Evolutionary conservation across 1,140 invertebrate species (phyloP).

Genomic region (Zaprionus vittiger): DNA sequence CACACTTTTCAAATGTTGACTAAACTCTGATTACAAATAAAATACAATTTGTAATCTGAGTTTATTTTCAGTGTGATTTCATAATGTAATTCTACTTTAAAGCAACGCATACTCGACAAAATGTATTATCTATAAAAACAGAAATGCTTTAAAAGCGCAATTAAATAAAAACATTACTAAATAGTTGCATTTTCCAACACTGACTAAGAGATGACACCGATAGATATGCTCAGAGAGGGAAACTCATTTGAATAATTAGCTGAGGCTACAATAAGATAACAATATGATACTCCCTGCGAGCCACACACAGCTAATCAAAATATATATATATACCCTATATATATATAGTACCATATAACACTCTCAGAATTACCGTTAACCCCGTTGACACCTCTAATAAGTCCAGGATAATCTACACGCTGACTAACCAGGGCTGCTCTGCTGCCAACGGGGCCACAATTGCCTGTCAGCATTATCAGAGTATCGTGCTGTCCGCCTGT

Average conservation of each 20-base stretch:
- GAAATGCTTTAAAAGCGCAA: neutral
- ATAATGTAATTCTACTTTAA: too few relatives aligned
- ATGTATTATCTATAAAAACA: too few relatives aligned
- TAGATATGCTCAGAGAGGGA: too few relatives aligned
- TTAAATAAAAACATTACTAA: neutral
- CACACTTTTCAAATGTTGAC: neutral
- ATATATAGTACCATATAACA: neutral
- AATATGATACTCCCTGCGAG: too few relatives aligned
- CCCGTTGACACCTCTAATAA: neutral
- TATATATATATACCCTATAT: neutral
- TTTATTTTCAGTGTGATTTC: too few relatives aligned
- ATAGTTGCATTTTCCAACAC: neutral
- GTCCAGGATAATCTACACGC: neutral
- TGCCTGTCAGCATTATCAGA: slow-evolving; percentile 62
- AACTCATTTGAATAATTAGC: neutral
- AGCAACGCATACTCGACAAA: too few relatives aligned
- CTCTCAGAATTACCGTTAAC: neutral
- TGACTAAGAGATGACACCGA: neutral
- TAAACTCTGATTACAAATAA: neutral
- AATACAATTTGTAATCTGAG: neutral
- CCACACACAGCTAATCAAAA: neutral
- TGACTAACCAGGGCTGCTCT: neutral
- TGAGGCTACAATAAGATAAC: neutral
- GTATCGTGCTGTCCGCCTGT: slow-evolving; percentile 8
- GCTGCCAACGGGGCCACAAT: slow-evolving; percentile 37